Percentiles rank a stretch among this genome's conserved stretches.
phyloP scores from a whole-genome alignment of 2,113 vertebrate species.

The Panthera tigris region DNA sequence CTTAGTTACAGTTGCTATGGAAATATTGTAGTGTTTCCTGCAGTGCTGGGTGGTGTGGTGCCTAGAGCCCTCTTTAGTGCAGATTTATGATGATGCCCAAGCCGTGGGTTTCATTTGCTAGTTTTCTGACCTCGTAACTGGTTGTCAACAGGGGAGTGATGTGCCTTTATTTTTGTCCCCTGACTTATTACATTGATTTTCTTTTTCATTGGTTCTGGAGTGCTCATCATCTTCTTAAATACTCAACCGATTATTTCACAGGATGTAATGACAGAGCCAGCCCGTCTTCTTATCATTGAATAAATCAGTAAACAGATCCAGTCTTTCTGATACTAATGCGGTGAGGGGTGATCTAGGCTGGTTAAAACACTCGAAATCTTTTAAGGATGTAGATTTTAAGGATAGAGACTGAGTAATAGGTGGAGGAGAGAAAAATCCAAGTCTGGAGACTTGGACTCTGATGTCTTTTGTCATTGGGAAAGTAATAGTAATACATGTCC shows the following conservation, averaged over 20 bases:
- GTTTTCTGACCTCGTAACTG: slow-evolving; percentile 33
- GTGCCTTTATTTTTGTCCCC: slow-evolving; percentile 44
- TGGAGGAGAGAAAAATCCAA: not conserved
- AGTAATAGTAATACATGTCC: not conserved
- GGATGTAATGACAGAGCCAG: not conserved
- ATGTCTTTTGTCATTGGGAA: not conserved
- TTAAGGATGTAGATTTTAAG: not conserved
- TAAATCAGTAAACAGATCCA: not conserved
- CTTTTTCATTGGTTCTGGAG: slow-evolving; percentile 17
- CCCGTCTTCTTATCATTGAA: not conserved
- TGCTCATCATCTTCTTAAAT: slow-evolving; percentile 42
- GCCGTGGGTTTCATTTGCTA: not conserved
- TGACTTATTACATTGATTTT: slow-evolving; percentile 18
- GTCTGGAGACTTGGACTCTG: not conserved
- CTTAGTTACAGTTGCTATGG: slow-evolving; percentile 76
- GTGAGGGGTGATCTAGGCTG: not conserved
- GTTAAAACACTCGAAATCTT: not conserved
- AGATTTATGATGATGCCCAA: slow-evolving; percentile 20
- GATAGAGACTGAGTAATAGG: not conserved
- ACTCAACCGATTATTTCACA: slow-evolving; percentile 3
- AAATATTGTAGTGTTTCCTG: slow-evolving; percentile 62
- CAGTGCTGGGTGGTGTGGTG: not conserved
- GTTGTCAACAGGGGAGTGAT: slow-evolving; percentile 19
- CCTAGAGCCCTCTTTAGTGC: not conserved
- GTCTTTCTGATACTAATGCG: not conserved